Base-by-base conservation (phyloP, 2,113 vertebrate genomes). In the Zosterops pallidus region DNA sequence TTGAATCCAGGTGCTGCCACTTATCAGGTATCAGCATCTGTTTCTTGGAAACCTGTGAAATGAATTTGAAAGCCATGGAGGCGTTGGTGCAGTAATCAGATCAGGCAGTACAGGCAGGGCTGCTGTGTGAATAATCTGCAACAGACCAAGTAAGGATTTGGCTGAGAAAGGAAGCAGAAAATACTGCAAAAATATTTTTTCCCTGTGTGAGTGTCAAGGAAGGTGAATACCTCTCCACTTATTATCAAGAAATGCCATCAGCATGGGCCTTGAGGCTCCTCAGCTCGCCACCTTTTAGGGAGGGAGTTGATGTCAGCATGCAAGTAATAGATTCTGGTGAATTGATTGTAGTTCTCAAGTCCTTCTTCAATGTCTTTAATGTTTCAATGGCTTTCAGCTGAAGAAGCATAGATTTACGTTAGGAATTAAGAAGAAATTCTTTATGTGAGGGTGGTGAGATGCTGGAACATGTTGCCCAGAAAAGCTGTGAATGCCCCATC, bases 1-100 rank as follows among this genome's bases (percentile, higher is more conserved):
- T 96, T 94, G 83, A 94, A 86, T 92, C 82, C 74, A 85, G 94
- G 93, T 94, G 87, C 87, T 24, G 26, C 87, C 84, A 83, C 83
- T 97, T 94, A 96, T 95, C 94, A 78, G 88, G 68, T 95, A 95
- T 94, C 83, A 77, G 72, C 96, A 96, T 97, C 96, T 94, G 94
- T 92, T 96, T 96, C 74, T 89, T 92, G 83, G 93, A 88, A 90
- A 92, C 39, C 39, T 88, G 89, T 82, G 82, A 97, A 94, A 78
- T 72, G 74, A 78, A 83, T 94, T 80, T 69, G 41, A 83, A 97
- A 97, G 65, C 82, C 41, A n/a, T 28, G 56, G 64, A 94, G 65
- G 56, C 13, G n/a, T 26, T 68, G 64, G 46, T 86, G 85, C 64
- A 50, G 64, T 89, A 75, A 92, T 90, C 92, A 84, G 80, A 89